A percentile compares a stretch with the other conserved stretches of the same genome.
Conservation (phyloP, 2,888 invertebrate genomes). For the Drosophila robusta region DNA sequence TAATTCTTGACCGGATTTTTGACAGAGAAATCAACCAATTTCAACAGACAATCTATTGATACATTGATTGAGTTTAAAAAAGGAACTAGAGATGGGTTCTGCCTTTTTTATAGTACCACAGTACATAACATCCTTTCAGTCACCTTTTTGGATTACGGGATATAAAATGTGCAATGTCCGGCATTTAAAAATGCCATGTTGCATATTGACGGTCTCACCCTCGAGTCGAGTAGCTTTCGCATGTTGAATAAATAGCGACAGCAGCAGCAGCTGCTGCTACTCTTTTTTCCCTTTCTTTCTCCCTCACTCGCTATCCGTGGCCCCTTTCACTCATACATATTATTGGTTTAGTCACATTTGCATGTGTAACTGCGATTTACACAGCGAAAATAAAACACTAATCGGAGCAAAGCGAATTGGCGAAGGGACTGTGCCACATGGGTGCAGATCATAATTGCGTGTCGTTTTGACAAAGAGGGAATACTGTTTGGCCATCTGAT, state of each 20-base stretch:
- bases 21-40: too few relatives aligned
- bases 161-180: constrained; percentile 40
- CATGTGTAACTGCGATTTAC: constrained; percentile 79
- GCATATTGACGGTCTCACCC: constrained; percentile 55
- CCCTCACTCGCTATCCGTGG: not conserved
- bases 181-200: constrained; percentile 60
- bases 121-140: not conserved
- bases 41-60: too few relatives aligned
- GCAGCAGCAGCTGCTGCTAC: constrained; percentile 32
- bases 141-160: constrained; percentile 8
- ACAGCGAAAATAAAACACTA: constrained; percentile 75
- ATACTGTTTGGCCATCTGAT: constrained; percentile 43
- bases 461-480: constrained; percentile 9
- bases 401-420: constrained; percentile 50
- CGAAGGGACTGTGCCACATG: constrained; percentile 27
- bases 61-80: too few relatives aligned
- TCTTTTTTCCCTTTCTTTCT: constrained; percentile 1
- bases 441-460: constrained; percentile 56
- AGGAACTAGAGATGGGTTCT: too few relatives aligned
- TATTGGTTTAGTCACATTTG: constrained; percentile 82
- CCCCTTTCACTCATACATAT: constrained; percentile 47
- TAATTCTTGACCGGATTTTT: too few relatives aligned
- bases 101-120: too few relatives aligned
- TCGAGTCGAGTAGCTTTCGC: constrained; percentile 17
- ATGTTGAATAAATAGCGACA: constrained; percentile 66